Conservation (phyloP, 37 sponge, comb jelly and placozoan genomes). For the Corticium candelabrum region DNA sequence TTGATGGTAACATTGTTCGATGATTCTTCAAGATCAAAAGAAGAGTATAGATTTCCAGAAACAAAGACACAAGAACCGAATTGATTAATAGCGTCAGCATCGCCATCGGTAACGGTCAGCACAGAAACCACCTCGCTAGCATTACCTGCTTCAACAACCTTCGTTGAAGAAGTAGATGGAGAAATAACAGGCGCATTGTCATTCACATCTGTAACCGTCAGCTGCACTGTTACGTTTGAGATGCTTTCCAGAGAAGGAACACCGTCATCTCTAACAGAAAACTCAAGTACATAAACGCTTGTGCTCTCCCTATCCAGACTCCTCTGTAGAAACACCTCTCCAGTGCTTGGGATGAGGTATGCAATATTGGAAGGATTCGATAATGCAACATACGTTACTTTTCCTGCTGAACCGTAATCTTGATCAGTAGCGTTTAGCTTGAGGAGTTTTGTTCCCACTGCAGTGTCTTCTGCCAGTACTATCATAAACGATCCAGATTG, state of each 20-base stretch:
- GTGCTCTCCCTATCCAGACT: neutral
- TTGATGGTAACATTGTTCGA: neutral
- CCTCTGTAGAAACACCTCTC: neutral
- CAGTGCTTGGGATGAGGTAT: neutral
- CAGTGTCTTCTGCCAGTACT: neutral
- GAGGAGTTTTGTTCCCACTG: neutral
- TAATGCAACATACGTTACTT: neutral
- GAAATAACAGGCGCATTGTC: conserved; percentile 32
- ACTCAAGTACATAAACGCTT: neutral
- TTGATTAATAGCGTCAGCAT: neutral
- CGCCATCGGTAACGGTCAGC: neutral
- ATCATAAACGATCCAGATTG: neutral
- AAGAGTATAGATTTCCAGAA: neutral
- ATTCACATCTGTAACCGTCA: conserved; percentile 32
- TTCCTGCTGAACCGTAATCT: neutral
- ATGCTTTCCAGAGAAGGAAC: conserved; percentile 18
- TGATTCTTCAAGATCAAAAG: neutral
- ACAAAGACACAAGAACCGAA: neutral
- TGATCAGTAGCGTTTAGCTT: neutral
- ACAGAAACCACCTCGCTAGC: neutral
- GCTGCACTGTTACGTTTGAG: neutral
- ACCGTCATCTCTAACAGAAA: conserved; percentile 18
- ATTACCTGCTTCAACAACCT: neutral
- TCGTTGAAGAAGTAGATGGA: neutral
- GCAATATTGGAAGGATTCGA: neutral